Conservation (phyloP, 53 echinoderm and acorn worm genomes). For the Pentamera pediparva region DNA sequence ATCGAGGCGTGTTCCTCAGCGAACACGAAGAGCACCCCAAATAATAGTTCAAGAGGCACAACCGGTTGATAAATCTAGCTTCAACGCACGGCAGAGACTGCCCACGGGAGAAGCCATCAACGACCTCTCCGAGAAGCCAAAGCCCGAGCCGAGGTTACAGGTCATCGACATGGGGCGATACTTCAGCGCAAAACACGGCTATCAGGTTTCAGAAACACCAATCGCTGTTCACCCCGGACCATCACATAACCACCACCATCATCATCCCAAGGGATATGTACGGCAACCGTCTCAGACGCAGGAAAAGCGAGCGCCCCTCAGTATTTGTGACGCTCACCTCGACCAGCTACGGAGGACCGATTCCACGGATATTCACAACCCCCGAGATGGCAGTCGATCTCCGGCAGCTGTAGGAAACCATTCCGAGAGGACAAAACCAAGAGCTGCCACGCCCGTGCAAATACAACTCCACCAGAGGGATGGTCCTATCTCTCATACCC, state of each 20-base stretch:
- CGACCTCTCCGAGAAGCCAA: too few species aligned
- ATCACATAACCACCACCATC: neutral
- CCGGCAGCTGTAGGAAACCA: neutral
- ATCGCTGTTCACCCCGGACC: neutral
- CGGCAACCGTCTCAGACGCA: neutral
- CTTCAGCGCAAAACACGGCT: slow-evolving; percentile 67
- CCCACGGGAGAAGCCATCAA: too few species aligned
- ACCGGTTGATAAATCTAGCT: too few species aligned
- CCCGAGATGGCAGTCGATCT: neutral
- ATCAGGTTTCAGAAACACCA: slow-evolving; percentile 56
- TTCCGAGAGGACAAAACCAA: neutral
- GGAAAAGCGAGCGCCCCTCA: neutral
- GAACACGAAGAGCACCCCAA: too few species aligned
- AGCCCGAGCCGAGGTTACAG: neutral
- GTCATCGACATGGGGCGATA: slow-evolving; percentile 67
- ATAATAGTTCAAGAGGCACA: too few species aligned
- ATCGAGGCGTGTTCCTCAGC: too few species aligned
- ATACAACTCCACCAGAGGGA: neutral
- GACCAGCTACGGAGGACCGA: neutral
- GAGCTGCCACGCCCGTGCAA: neutral
- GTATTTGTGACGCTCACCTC: slow-evolving; percentile 6
- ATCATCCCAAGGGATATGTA: too few species aligned
- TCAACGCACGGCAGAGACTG: too few species aligned
- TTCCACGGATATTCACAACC: neutral
- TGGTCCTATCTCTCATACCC: neutral